Conservation (phyloP, 2,888 invertebrate genomes). For the Pterostichus niger region DNA sequence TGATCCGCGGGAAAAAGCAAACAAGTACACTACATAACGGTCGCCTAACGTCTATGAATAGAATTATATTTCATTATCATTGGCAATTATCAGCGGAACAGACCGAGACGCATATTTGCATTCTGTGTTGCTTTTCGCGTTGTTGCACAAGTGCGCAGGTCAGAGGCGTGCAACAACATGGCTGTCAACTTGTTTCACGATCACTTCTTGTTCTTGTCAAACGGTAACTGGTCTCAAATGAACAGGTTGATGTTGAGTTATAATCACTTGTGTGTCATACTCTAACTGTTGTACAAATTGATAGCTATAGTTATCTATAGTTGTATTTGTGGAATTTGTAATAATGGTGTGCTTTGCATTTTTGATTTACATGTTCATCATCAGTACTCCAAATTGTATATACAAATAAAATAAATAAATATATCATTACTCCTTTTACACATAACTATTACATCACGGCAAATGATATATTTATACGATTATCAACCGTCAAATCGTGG, state of each 20-base stretch:
- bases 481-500: too few relatives aligned
- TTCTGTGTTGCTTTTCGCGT: conserved; percentile 41
- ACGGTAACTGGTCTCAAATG: conserved; percentile 13
- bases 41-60: conserved; percentile 32
- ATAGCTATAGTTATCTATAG: conserved; percentile 9
- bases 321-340: neutral
- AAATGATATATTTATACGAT: too few relatives aligned
- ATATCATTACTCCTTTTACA: too few relatives aligned
- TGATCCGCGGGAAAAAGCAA: neutral
- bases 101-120: conserved; percentile 53
- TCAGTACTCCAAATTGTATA: too few relatives aligned
- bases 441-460: too few relatives aligned
- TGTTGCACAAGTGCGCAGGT: conserved; percentile 23
- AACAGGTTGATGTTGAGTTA: conserved; percentile 26
- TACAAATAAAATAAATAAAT: too few relatives aligned
- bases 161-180: conserved; percentile 12
- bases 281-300: conserved; percentile 33
- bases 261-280: conserved; percentile 33
- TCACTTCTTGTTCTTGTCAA: conserved; percentile 42
- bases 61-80: conserved; percentile 70
- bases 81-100: conserved; percentile 69
- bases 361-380: neutral
- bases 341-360: neutral
- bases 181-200: conserved; percentile 25
- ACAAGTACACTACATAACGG: conserved; percentile 33